Evolutionary conservation across 2,888 invertebrate species (phyloP).

Genomic region (Xestia xanthographa): DNA sequence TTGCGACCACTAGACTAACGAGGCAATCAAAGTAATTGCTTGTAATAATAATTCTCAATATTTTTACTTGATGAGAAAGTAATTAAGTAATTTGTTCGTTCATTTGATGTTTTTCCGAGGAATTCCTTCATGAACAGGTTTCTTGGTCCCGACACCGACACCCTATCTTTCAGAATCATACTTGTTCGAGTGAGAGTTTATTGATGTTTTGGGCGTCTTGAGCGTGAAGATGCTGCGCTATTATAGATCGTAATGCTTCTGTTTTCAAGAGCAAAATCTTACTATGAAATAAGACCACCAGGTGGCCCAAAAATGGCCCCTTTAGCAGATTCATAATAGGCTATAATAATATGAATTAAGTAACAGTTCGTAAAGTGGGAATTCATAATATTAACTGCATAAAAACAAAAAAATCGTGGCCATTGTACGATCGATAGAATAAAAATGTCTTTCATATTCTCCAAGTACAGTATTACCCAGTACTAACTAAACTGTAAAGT

Average conservation of each 20-base stretch:
- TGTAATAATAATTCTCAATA: not conserved
- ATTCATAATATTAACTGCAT: too few relatives aligned
- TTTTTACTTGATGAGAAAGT: conserved; percentile 10
- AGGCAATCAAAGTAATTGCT: not conserved
- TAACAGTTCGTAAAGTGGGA: too few relatives aligned
- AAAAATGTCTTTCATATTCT: too few relatives aligned
- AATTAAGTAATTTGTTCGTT: conserved; percentile 11
- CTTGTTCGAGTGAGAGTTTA: not conserved
- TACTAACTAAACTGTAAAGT: too few relatives aligned
- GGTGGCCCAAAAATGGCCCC: too few relatives aligned
- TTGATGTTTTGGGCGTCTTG: too few relatives aligned
- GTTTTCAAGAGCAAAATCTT: not conserved
- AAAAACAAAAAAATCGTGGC: too few relatives aligned
- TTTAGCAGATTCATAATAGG: too few relatives aligned
- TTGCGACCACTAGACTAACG: not conserved
- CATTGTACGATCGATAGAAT: too few relatives aligned
- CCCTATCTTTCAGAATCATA: not conserved
- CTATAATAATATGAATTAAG: too few relatives aligned
- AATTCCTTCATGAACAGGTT: not conserved
- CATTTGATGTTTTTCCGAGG: conserved; percentile 18
- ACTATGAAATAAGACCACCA: not conserved
- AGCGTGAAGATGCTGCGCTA: not conserved
- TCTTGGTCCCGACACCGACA: not conserved
- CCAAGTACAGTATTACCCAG: too few relatives aligned
- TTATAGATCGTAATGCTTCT: not conserved